phyloP scores from a whole-genome alignment of 2,888 invertebrate species.

The Macrophya annulata region DNA sequence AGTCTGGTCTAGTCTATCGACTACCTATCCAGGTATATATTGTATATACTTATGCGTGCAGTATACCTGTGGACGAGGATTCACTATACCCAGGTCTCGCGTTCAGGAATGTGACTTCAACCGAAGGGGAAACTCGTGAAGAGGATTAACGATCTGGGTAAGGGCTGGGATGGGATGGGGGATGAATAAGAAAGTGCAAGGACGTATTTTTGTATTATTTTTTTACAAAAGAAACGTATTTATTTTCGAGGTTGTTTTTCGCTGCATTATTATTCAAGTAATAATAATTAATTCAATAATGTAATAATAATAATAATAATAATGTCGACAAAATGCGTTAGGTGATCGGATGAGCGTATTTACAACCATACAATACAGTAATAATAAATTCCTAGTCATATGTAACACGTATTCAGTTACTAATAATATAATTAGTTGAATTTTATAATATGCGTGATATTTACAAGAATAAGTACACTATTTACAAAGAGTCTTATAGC shows the following conservation, averaged over 20 bases:
- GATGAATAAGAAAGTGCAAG: constrained; percentile 43
- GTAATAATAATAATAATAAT: constrained; percentile 38
- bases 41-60: constrained; percentile 13
- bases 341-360: constrained; percentile 69
- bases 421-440: constrained; percentile 56
- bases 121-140: constrained; percentile 44
- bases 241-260: constrained; percentile 68
- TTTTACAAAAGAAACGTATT: constrained; percentile 71
- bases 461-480: constrained; percentile 77
- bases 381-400: constrained; percentile 63
- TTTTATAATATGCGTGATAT: constrained; percentile 62
- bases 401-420: constrained; percentile 60
- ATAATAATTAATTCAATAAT: constrained; percentile 70
- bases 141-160: constrained; percentile 45
- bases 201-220: constrained; percentile 54
- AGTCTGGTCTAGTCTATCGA: constrained; percentile 50
- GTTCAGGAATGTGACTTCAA: constrained; percentile 51
- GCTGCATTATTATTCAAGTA: constrained; percentile 68
- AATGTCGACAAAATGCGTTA: constrained; percentile 67
- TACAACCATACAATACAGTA: constrained; percentile 67
- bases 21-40: constrained; percentile 36
- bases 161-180: constrained; percentile 25
- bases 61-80: constrained; percentile 43
- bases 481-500: constrained; percentile 76
- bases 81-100: constrained; percentile 42